These are phyloP conservation scores for Ornithoptera priamus DNA, from an alignment of 2,888 invertebrate genomes.

Conservation along the genomic window DNA sequence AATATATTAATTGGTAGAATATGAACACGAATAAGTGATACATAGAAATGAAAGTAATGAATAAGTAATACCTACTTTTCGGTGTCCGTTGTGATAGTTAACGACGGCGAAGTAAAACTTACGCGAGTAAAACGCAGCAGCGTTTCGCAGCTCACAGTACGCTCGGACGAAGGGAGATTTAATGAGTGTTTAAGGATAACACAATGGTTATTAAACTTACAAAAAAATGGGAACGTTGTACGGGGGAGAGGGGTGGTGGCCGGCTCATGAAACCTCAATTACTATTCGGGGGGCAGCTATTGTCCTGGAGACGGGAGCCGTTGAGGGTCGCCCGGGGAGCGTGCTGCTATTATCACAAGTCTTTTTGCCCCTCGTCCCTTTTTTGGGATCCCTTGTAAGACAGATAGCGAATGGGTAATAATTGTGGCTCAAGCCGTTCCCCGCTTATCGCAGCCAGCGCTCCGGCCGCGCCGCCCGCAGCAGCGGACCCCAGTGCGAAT, in stretches of 20 bases:
- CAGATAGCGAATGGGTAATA: conserved; percentile 73
- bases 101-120: too few relatives aligned
- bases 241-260: neutral
- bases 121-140: too few relatives aligned
- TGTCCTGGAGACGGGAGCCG: conserved; percentile 64
- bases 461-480: neutral
- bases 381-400: conserved; percentile 62
- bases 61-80: too few relatives aligned
- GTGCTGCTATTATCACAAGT: conserved; percentile 57
- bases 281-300: conserved; percentile 56
- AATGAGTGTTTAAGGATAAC: conserved; percentile 61
- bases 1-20: too few relatives aligned
- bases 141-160: neutral
- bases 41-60: too few relatives aligned
- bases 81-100: too few relatives aligned
- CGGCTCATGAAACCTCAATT: conserved; percentile 63
- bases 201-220: conserved; percentile 46
- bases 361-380: conserved; percentile 63
- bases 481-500: neutral
- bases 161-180: conserved; percentile 41
- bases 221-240: conserved; percentile 12
- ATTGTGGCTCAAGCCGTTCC: conserved; percentile 71
- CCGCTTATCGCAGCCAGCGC: conserved; percentile 41
- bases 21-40: too few relatives aligned
- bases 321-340: conserved; percentile 49